phyloP scores from a whole-genome alignment of 2,113 vertebrate species.

The Pelecanus crispus region DNA sequence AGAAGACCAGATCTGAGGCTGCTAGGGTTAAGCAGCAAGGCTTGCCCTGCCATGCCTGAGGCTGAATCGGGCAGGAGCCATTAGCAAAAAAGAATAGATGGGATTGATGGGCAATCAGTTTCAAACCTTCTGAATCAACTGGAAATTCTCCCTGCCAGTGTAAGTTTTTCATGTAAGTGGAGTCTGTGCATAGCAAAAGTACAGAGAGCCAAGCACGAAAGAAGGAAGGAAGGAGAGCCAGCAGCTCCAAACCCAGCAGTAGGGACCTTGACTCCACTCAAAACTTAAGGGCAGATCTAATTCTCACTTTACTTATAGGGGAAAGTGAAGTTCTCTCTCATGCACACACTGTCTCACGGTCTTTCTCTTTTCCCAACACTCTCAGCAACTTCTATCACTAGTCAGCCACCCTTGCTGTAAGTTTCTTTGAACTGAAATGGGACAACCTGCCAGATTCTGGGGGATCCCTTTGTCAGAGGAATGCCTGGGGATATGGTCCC shows the following conservation, averaged over 20 bases:
- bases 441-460: neutral
- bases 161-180: neutral
- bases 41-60: neutral
- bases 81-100: no score
- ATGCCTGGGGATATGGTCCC: neutral
- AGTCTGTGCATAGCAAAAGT: neutral
- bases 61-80: accelerated
- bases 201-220: neutral
- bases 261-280: neutral
- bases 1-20: neutral
- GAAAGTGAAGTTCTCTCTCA: neutral
- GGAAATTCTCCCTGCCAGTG: neutral
- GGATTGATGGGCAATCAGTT: neutral
- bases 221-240: neutral
- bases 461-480: neutral
- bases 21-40: neutral
- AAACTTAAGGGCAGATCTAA: neutral
- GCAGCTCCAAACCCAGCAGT: neutral
- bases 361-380: neutral
- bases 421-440: neutral
- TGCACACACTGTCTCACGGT: accelerated
- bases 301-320: neutral
- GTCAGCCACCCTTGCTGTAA: neutral
- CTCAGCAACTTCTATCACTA: neutral
- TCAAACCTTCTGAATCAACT: neutral